These are phyloP conservation scores for Polyodon spathula DNA, from an alignment of 2,113 vertebrate genomes.

Conservation along the genomic window DNA sequence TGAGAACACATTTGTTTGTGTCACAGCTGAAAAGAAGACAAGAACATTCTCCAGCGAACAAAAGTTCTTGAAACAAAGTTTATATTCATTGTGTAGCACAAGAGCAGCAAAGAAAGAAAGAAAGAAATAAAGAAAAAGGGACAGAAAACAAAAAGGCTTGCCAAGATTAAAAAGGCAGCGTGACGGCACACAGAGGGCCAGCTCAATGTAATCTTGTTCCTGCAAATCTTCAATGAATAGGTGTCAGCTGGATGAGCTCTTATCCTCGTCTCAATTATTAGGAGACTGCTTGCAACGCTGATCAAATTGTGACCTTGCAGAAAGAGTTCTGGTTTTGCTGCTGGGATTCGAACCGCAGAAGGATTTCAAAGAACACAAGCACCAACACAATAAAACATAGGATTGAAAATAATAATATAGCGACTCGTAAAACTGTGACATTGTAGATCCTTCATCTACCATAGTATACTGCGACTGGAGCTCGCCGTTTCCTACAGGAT, in stretches of 20 bases:
- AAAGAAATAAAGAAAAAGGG: background rate
- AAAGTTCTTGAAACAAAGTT: no score
- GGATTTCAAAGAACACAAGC: background rate
- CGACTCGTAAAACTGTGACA: no score
- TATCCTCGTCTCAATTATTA: conserved; percentile 3
- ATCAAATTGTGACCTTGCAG: background rate
- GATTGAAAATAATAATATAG: no score
- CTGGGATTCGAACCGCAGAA: background rate
- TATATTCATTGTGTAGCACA: no score
- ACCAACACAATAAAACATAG: background rate
- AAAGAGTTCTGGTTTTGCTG: conserved; percentile 1
- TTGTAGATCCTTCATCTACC: no score
- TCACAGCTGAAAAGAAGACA: background rate
- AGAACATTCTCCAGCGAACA: no score
- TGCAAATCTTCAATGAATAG: conserved; percentile 7
- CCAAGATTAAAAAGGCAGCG: conserved; percentile 4
- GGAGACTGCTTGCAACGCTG: background rate
- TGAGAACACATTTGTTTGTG: no score
- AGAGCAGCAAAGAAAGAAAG: background rate
- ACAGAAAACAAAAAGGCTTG: no score
- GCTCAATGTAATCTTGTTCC: background rate
- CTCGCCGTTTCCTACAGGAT: no score
- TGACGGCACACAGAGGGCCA: background rate
- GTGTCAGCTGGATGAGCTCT: conserved; percentile 1
- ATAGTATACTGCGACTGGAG: no score